Conservation (phyloP, 2,888 invertebrate genomes). For the Sphinx pinastri region DNA sequence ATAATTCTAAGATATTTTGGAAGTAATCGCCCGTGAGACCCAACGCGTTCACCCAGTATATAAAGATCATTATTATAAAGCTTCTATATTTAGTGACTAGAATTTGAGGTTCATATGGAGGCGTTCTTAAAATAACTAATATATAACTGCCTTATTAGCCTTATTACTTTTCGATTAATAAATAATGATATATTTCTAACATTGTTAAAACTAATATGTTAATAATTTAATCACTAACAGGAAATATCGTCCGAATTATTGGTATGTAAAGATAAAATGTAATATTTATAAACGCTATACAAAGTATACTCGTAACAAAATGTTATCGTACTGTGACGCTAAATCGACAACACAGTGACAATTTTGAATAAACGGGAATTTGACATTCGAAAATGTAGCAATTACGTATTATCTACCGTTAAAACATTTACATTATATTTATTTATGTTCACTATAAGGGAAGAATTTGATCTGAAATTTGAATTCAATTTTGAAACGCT, state of each 20-base stretch:
- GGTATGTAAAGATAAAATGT: constrained; percentile 7
- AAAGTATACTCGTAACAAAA: neutral
- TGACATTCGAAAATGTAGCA: neutral
- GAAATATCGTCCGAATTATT: constrained; percentile 52
- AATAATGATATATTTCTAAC: constrained; percentile 21
- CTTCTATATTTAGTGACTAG: neutral
- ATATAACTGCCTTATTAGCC: constrained; percentile 10
- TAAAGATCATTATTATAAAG: neutral
- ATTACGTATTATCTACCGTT: neutral
- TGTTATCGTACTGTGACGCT: neutral
- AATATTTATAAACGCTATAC: neutral
- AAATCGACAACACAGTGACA: neutral
- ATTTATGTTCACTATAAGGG: neutral
- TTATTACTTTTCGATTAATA: neutral
- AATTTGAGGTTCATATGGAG: neutral
- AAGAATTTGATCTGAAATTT: neutral
- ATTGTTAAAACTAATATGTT: constrained; percentile 1
- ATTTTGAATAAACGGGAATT: neutral
- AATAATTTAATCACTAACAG: constrained; percentile 35
- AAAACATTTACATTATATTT: neutral
- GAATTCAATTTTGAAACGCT: neutral
- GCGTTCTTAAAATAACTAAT: neutral
- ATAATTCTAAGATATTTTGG: neutral
- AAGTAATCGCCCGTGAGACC: too few species aligned
- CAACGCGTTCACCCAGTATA: too few species aligned